Conservation (phyloP, 2,888 invertebrate species). For the Amblyjoppa fuscipennis region DNA sequence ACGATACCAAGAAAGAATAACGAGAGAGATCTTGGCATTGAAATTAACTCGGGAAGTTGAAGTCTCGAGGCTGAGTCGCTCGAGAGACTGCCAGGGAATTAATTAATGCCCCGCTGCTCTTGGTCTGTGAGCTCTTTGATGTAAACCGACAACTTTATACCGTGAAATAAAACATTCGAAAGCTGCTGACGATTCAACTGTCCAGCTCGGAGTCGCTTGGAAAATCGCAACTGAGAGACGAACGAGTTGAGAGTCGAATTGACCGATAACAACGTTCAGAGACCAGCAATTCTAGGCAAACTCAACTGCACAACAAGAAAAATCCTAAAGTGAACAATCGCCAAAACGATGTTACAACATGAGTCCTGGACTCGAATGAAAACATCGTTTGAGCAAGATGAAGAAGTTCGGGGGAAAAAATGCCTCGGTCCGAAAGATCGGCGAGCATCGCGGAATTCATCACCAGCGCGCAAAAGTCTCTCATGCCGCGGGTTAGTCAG, state of each 20-base stretch:
- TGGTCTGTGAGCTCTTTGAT: conserved; percentile 10
- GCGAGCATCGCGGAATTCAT: not conserved
- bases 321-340: not conserved
- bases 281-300: not conserved
- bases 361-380: not conserved
- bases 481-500: not conserved
- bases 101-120: conserved; percentile 12
- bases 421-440: not conserved
- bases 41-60: conserved; percentile 19
- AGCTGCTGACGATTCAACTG: not conserved
- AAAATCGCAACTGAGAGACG: not conserved
- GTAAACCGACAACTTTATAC: not conserved
- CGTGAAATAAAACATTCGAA: conserved; percentile 1
- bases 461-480: conserved; percentile 12
- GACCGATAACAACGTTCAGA: not conserved
- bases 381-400: not conserved
- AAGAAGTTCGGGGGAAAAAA: not conserved
- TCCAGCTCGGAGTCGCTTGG: not conserved
- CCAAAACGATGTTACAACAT: not conserved
- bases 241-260: not conserved
- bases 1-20: conserved; percentile 35
- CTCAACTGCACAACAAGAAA: not conserved
- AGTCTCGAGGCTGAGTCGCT: not conserved
- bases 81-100: conserved; percentile 20
- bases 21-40: conserved; percentile 30